A percentile compares a stretch with the other conserved stretches of the same genome.
Conservation (phyloP, 2,113 vertebrate species). For the Lipophrys pholis region DNA sequence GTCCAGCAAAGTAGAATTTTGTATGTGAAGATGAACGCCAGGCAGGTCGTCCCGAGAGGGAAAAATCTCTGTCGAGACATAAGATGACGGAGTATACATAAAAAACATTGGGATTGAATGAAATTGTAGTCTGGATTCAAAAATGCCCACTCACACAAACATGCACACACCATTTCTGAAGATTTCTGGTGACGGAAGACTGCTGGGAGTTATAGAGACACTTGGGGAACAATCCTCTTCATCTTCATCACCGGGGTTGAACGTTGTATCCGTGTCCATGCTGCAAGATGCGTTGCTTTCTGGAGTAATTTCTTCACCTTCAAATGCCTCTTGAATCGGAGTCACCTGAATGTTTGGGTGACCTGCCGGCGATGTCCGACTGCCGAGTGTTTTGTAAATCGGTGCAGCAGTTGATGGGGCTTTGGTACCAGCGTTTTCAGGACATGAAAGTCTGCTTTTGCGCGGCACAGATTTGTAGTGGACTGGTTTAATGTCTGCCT, state of each 20-base stretch:
- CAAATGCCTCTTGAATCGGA: background rate
- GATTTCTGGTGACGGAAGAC: constrained; percentile 85
- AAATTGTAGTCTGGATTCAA: background rate
- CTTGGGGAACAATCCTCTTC: constrained; percentile 4
- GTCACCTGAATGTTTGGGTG: background rate
- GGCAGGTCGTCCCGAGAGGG: constrained; percentile 18
- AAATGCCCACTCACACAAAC: constrained; percentile 4
- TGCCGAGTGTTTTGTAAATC: background rate
- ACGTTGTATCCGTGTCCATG: constrained; percentile 21
- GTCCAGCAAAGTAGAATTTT: constrained; percentile 92
- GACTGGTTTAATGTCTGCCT: constrained; percentile 6
- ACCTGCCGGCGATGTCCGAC: background rate
- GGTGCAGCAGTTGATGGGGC: fast-evolving
- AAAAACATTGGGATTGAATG: background rate
- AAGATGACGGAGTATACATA: background rate
- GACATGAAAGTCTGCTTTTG: background rate
- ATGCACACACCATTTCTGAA: constrained; percentile 84
- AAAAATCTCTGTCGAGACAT: constrained; percentile 31
- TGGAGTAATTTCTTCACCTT: background rate
- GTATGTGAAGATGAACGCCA: constrained; percentile 55
- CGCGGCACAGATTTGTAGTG: background rate
- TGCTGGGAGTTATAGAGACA: constrained; percentile 38
- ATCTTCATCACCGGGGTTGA: constrained; percentile 13
- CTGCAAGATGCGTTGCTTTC: background rate
- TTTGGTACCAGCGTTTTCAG: background rate